Conservation (phyloP, 2,888 invertebrate genomes). For the Xanthorhoe spadicearia region DNA sequence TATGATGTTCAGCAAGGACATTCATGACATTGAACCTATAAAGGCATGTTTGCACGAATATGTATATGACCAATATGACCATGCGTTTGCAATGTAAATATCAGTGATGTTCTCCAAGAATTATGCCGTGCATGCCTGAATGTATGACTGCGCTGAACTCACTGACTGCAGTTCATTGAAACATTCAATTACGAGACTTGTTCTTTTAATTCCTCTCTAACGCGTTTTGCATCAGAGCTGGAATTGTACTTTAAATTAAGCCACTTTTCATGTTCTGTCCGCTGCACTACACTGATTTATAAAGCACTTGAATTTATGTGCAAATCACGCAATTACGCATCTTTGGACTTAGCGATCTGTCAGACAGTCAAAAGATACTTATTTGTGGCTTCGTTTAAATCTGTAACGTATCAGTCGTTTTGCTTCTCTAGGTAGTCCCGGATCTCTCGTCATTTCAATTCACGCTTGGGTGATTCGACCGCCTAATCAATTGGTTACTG, state of each 20-base stretch:
- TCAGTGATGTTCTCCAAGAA: slow-evolving; percentile 44
- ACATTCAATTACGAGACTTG: slow-evolving; percentile 62
- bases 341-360: slow-evolving; percentile 47
- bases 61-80: slow-evolving; percentile 10
- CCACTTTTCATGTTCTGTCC: slow-evolving; percentile 44
- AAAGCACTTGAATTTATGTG: slow-evolving; percentile 59
- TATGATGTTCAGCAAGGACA: neutral
- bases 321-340: slow-evolving; percentile 56
- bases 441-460: slow-evolving; percentile 60
- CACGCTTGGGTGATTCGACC: slow-evolving; percentile 58
- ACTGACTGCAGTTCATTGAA: slow-evolving; percentile 57
- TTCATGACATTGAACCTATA: neutral
- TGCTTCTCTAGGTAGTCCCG: slow-evolving; percentile 45
- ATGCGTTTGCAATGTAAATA: slow-evolving; percentile 40
- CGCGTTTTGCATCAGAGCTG: slow-evolving; percentile 35
- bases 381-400: slow-evolving; percentile 47
- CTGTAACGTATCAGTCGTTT: slow-evolving; percentile 54
- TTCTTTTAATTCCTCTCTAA: slow-evolving; percentile 46
- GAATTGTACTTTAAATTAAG: slow-evolving; percentile 44
- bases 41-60: slow-evolving; percentile 7
- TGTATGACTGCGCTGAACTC: slow-evolving; percentile 61
- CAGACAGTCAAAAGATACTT: slow-evolving; percentile 43
- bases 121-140: slow-evolving; percentile 56
- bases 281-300: slow-evolving; percentile 54
- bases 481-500: slow-evolving; percentile 67